Conservation (phyloP, 2,888 invertebrate species). For the Drosophila rubida region DNA sequence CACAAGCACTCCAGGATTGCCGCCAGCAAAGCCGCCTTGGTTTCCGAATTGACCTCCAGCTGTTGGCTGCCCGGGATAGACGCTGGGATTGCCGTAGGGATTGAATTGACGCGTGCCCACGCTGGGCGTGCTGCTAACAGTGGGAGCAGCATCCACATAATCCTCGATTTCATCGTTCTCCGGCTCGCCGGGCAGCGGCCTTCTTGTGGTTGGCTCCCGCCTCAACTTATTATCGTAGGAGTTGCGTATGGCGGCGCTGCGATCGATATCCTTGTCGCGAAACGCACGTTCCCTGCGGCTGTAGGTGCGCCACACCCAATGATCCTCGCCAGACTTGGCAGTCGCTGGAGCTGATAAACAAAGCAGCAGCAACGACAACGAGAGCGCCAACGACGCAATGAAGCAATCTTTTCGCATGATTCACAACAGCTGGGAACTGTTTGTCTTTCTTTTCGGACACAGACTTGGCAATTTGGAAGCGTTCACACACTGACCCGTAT, state of each 20-base stretch:
- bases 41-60: constrained; percentile 57
- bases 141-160: constrained; percentile 79
- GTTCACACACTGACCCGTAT: constrained; percentile 76
- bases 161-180: constrained; percentile 83
- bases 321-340: constrained; percentile 62
- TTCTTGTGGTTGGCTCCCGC: constrained; percentile 82
- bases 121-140: constrained; percentile 49
- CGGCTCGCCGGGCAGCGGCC: constrained; percentile 75
- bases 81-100: constrained; percentile 57
- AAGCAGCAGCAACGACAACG: constrained; percentile 17
- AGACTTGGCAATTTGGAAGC: background rate
- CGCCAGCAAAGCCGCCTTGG: constrained; percentile 45
- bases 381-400: constrained; percentile 39
- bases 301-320: constrained; percentile 81
- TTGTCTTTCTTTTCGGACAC: constrained; percentile 14
- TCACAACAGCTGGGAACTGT: constrained; percentile 22
- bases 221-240: constrained; percentile 54
- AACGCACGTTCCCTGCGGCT: constrained; percentile 68
- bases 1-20: constrained; percentile 78
- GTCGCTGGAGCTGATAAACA: constrained; percentile 44
- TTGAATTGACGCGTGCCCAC: constrained; percentile 76
- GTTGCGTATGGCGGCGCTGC: constrained; percentile 43
- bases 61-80: constrained; percentile 32
- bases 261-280: constrained; percentile 50
- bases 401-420: constrained; percentile 64